Percentiles rank a stretch among this genome's conserved stretches.
phyloP scores from a whole-genome alignment of 2,797 vertebrate species.

The Myripristis jacobus region DNA sequence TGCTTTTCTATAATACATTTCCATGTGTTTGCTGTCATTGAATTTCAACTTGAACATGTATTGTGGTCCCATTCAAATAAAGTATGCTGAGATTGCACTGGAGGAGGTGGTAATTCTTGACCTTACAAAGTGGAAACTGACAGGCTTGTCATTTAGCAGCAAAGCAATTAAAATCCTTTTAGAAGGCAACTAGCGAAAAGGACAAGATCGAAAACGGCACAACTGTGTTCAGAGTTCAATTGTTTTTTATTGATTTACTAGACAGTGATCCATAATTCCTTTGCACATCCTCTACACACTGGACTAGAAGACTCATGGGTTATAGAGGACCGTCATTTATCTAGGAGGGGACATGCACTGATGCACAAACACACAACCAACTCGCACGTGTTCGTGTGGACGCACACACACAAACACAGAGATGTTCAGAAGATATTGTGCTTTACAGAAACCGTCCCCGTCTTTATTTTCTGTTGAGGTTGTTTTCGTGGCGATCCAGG shows the following conservation, averaged over 20 bases:
- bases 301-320: slow-evolving; percentile 54
- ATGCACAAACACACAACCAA: slow-evolving; percentile 50
- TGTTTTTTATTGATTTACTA: slow-evolving; percentile 81
- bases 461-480: slow-evolving; percentile 51
- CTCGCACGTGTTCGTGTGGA: too few relatives aligned
- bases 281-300: slow-evolving; percentile 57
- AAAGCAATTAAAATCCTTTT: slow-evolving; percentile 11
- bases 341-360: slow-evolving; percentile 77
- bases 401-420: slow-evolving; percentile 36
- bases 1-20: slow-evolving; percentile 27
- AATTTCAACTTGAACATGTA: slow-evolving; percentile 59
- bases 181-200: slow-evolving; percentile 25
- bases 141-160: slow-evolving; percentile 8
- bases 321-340: slow-evolving; percentile 57
- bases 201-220: slow-evolving; percentile 27
- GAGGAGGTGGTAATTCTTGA: slow-evolving; percentile 5
- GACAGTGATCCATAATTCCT: slow-evolving; percentile 65
- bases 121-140: background rate
- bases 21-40: slow-evolving; percentile 58
- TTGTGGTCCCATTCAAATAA: slow-evolving; percentile 64
- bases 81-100: slow-evolving; percentile 41
- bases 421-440: slow-evolving; percentile 71
- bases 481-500: slow-evolving; percentile 46
- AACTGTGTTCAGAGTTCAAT: slow-evolving; percentile 40
- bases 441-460: slow-evolving; percentile 67